These are phyloP conservation scores for Strigamia maritima DNA, from an alignment of 2,888 invertebrate genomes.

Conservation along the genomic window DNA sequence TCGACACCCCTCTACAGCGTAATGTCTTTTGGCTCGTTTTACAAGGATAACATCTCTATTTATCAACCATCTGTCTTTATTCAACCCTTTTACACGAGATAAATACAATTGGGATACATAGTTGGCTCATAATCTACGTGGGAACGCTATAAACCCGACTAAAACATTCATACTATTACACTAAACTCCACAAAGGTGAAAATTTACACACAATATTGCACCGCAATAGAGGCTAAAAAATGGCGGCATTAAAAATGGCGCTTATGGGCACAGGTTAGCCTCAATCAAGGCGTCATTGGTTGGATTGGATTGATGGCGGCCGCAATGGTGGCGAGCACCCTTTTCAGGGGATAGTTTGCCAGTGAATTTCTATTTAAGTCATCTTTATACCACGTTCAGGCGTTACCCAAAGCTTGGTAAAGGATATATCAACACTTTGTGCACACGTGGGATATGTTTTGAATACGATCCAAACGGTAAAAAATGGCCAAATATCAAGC, in stretches of 20 bases:
- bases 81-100: neutral
- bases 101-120: neutral
- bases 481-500: constrained; percentile 15
- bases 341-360: constrained; percentile 9
- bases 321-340: constrained; percentile 15
- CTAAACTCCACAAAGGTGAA: neutral
- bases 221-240: neutral
- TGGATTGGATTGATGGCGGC: constrained; percentile 3
- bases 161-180: neutral
- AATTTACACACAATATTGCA: neutral
- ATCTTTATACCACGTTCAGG: neutral
- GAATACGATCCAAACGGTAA: constrained; percentile 1
- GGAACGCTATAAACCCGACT: neutral
- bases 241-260: neutral
- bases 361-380: neutral
- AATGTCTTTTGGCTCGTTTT: constrained; percentile 1
- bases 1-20: constrained; percentile 1
- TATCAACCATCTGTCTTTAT: neutral
- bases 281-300: neutral
- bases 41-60: neutral
- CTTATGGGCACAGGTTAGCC: neutral
- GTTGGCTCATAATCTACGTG: neutral
- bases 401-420: neutral
- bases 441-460: neutral
- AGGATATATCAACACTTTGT: neutral